Conservation (phyloP, 2,113 vertebrate species). For the Nerophis ophidion region DNA sequence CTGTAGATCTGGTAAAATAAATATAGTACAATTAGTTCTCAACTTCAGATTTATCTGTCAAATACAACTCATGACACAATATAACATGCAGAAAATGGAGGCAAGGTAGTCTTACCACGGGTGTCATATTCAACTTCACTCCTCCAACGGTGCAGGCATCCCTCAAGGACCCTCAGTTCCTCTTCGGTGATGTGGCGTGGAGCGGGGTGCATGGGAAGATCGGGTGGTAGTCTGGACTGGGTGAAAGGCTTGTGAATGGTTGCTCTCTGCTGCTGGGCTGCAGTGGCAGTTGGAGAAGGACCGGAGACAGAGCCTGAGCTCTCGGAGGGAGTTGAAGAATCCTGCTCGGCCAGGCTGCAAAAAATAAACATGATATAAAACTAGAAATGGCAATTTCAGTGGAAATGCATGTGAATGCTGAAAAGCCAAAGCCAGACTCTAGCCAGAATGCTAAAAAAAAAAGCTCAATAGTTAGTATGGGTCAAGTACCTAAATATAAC, state of each 20-base stretch:
- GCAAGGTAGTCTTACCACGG: conserved; percentile 69
- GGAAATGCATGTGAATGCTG: background rate
- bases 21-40: conserved; percentile 1
- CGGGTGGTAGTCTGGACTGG: conserved; percentile 88
- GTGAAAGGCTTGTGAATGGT: conserved; percentile 95
- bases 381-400: background rate
- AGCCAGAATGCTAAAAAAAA: no score
- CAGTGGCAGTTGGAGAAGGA: conserved; percentile 66
- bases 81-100: background rate
- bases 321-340: conserved; percentile 71
- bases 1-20: conserved; percentile 80
- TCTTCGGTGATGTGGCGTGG: conserved; percentile 93
- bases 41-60: no score
- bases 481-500: no score
- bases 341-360: conserved; percentile 79
- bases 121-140: conserved; percentile 97
- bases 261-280: conserved; percentile 74
- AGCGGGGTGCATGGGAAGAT: conserved; percentile 93
- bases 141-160: conserved; percentile 96
- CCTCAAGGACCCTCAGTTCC: conserved; percentile 88
- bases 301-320: conserved; percentile 62
- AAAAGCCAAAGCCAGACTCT: no score
- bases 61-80: background rate
- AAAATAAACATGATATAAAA: background rate
- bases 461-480: no score